Evolutionary conservation across 2,113 vertebrate genomes (phyloP).

Genomic region (Vidua chalybeata): DNA sequence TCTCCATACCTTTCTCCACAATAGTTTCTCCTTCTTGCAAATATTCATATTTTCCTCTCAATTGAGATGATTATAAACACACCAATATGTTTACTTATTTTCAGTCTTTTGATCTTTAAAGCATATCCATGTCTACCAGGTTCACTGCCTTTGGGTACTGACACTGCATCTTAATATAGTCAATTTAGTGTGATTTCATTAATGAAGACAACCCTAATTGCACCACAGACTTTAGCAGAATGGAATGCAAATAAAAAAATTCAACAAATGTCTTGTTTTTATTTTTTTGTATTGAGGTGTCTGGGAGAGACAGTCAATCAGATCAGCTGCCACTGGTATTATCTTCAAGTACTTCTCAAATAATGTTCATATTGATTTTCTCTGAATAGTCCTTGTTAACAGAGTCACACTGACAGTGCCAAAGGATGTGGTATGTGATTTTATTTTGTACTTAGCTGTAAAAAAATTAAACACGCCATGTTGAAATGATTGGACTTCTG

Average conservation of each 20-base stretch:
- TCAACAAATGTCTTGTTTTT: background rate
- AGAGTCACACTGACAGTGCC: background rate
- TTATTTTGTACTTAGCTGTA: background rate
- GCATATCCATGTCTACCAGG: background rate
- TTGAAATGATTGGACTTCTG: background rate
- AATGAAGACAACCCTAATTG: background rate
- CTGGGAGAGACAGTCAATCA: background rate
- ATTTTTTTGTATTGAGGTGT: background rate
- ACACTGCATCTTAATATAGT: background rate
- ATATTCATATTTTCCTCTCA: background rate
- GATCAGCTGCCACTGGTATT: background rate
- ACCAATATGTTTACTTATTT: background rate
- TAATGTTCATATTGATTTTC: background rate
- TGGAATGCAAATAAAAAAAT: background rate
- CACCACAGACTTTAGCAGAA: background rate
- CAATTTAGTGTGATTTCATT: background rate
- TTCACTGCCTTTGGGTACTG: background rate
- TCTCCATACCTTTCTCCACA: accelerated
- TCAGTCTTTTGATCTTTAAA: background rate
- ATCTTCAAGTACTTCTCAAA: background rate
- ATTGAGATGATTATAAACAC: background rate
- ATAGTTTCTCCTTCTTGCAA: background rate
- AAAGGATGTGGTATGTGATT: background rate
- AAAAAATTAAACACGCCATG: background rate
- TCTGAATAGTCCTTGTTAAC: background rate